Evolutionary conservation across 2,113 vertebrate genomes (phyloP), one percentile per base, ranked within the genome.

Genomic region (Recurvirostra avosetta): DNA sequence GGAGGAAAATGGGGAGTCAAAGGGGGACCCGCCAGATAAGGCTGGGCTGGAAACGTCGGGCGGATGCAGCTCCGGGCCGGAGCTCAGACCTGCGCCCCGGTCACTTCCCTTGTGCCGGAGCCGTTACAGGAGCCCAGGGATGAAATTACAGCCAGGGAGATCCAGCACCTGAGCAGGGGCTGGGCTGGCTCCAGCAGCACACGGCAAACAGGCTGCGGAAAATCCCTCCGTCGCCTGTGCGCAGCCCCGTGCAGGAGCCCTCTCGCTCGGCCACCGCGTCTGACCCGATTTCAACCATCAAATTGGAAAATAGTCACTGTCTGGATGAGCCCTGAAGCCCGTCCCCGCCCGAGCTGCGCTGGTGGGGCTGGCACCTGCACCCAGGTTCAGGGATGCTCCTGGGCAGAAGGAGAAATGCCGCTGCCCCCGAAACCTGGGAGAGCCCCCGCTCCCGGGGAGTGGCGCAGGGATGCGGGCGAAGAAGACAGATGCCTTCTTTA

Each of bases 141-240:
- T 95, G 95, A 5, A 90, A 95, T 94, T 86, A 55, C 94, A 96
- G 78, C 75, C 94, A 55, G 72, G 70, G 80, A 68, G 43, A 71
- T 50, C 62, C 88, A 80, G 86, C 94, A 94, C 96, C 96, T 88
- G 90, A 95, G 84, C 91, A 22, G 61, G 21, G n/a, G 23, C 72
- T 2, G 18, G 72, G 56, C 68, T 85, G 65, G 40, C 74, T 86
- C 67, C 5, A 1, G 62, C 96, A 79, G 61, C 79, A 67, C 80
- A 66, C 11, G 30, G 90, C 53, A 43, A 92, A 66, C 14, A 62
- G 94, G 59, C 81, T 38, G 81, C 15, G 75, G 95, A 94, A 97
- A 96, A 95, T 94, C 89, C 81, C 81, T 53, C 40, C 62, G 49
- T 21, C 5, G 2, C 2, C 1, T 30, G 43, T 11, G 56, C 71